Evolutionary conservation across 2,888 invertebrate genomes (phyloP), one percentile per base, ranked within the genome.

Genomic region (Drosophila greeni): DNA sequence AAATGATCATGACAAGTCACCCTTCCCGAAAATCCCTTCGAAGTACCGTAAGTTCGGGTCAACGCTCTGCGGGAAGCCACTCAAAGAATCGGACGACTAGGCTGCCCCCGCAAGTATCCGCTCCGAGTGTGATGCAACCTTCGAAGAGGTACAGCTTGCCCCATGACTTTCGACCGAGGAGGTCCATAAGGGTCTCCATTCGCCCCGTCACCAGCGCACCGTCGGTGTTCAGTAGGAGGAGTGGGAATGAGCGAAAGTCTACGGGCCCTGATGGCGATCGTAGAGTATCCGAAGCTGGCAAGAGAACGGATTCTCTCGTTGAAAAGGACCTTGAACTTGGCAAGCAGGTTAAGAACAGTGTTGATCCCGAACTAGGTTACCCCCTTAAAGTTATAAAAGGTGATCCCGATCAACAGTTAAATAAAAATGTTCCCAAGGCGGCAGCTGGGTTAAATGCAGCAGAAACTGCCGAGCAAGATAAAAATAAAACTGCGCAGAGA

Each of bases 111-210:
- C n/a, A 11, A 5, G 4, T 31, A 3, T 0, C 18, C 37, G 12
- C 12, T 18, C 5, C 5, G 6, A 11, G 1, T 6, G 12, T 18
- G 5, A 37, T 5, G 37, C 11, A 9, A 16, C 5, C 9, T 9
- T 29, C 5, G 18, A 18, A 18, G 18, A 11, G 18, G 5, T 1
- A 6, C 2, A 37, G 11, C 5, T 5, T 37, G 37, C 0, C 8
- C n/a, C n/a, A 8, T 18, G 5, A 0, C 5, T 5, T 11, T 5
- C 18, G 11, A n/a, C 11, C 18, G 2, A 18, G 18, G 37, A 11
- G 4, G 16, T 11, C 36, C 3, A 4, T 0, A 2, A 36, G 2
- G 4, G 2, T n/a, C n/a, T 1, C n/a, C n/a, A 3, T 2, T n/a
- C 8, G n/a, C 8, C 3, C 8, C n/a, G n/a, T n/a, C 3, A 3